Evolutionary conservation across 2,888 invertebrate species (phyloP).

Genomic region (Schizotus pectinicornis): DNA sequence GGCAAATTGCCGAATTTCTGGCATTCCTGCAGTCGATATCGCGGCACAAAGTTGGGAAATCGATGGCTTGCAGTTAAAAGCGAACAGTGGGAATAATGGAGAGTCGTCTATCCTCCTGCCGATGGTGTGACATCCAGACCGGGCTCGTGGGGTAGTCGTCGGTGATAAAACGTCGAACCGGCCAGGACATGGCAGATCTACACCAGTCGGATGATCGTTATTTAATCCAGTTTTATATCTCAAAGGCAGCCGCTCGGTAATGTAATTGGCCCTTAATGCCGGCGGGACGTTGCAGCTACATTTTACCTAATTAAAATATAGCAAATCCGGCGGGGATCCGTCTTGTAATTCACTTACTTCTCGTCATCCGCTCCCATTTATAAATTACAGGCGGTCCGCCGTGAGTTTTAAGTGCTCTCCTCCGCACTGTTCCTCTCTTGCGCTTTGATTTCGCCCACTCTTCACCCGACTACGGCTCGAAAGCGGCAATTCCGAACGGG

Average conservation of each 20-base stretch:
- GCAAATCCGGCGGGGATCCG: slow-evolving; percentile 44
- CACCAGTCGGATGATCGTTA: slow-evolving; percentile 30
- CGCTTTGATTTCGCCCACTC: slow-evolving; percentile 19
- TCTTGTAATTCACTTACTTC: slow-evolving; percentile 47
- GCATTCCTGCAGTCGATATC: slow-evolving; percentile 17
- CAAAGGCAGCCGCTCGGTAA: slow-evolving; percentile 32
- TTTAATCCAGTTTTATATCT: slow-evolving; percentile 33
- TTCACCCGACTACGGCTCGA: too few relatives aligned
- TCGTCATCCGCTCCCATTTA: slow-evolving; percentile 43
- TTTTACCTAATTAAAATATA: slow-evolving; percentile 45
- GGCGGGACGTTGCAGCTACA: slow-evolving; percentile 30
- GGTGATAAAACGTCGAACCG: slow-evolving; percentile 21
- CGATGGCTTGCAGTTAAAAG: slow-evolving; percentile 16
- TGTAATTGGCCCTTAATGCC: slow-evolving; percentile 31
- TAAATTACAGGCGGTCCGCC: slow-evolving; percentile 41
- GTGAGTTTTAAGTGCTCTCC: slow-evolving; percentile 40
- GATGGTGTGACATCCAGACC: background rate
- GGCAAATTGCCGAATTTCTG: slow-evolving; percentile 26
- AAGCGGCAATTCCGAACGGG: too few relatives aligned
- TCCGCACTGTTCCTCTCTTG: slow-evolving; percentile 16
- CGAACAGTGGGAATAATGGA: slow-evolving; percentile 10
- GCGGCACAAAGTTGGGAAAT: slow-evolving; percentile 1
- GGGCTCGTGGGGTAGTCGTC: slow-evolving; percentile 16
- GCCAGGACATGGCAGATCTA: slow-evolving; percentile 22
- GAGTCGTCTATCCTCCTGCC: background rate